Base-by-base conservation (phyloP, 1,140 invertebrate genomes). In the Cataglyphis hispanica region DNA sequence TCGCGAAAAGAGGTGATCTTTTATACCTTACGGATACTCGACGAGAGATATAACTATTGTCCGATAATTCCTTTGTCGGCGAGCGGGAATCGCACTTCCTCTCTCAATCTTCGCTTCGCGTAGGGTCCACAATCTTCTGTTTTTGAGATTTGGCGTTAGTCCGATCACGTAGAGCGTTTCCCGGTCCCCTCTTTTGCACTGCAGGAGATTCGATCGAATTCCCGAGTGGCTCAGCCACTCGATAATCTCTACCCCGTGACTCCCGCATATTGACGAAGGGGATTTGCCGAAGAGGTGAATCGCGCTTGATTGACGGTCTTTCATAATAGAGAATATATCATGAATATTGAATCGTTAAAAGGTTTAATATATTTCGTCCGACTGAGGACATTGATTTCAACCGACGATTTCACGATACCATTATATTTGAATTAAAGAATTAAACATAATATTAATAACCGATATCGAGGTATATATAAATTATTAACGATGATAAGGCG, bases 91-190 rank as follows among this genome's bases (percentile, higher is more conserved):
- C 43, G 11, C 27, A 22, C 11, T 70, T 74, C 53, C 22, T 37
- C 72, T 69, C 70, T 56, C 50, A 43, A 56, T 75, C 40, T 76
- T 50, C n/a, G 19, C 27, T 50, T 85, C 58, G 74, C 22, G 10
- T 16, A 50, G 25, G 3, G 4, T 56, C 2, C 16, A 7, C 70
- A 70, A 78, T 50, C 50, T 56, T 56, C 34, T 40, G 31, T 83
- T 74, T 86, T 80, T 25, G 70, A n/a, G 66, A 60, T 25, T 70
- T 31, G 25, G 5, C 34, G 0, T 22, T 19, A 85, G 75, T 89
- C 83, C 13, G 69, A 88, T 88, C 74, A 86, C 86, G 69, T 89
- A 75, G 31, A 31, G 66, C 11, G 58, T 46, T 56, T 60, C 8
- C 13, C 19, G 34, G 13, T 76, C 34, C 34, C 53, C 60, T 27